Conservation (phyloP, 2,113 vertebrate genomes). For the Saccopteryx leptura region DNA sequence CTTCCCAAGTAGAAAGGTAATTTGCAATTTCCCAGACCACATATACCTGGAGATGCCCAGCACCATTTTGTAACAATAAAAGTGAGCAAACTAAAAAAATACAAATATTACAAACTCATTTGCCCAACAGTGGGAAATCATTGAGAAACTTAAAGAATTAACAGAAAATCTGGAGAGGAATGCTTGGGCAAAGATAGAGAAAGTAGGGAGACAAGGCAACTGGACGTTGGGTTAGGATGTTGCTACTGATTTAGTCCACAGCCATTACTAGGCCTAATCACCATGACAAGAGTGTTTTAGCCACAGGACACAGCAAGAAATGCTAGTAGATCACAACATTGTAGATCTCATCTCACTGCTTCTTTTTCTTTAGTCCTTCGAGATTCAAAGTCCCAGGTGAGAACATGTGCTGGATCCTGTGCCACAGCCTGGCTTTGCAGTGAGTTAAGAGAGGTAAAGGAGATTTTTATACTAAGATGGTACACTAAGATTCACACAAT, state of each 20-base stretch:
- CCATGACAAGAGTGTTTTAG: background rate
- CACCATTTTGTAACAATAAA: too few relatives aligned
- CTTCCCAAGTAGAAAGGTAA: too few relatives aligned
- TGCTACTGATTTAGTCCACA: background rate
- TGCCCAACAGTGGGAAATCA: background rate
- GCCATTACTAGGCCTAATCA: background rate
- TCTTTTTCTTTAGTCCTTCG: constrained; percentile 17
- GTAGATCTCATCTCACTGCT: background rate
- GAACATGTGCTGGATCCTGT: background rate
- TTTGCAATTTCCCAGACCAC: too few relatives aligned
- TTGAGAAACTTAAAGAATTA: constrained; percentile 5
- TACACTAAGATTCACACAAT: background rate
- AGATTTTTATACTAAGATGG: background rate
- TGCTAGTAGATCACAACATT: background rate
- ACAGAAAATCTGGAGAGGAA: background rate
- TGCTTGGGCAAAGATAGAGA: background rate
- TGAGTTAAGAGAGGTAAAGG: background rate
- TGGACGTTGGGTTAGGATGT: background rate
- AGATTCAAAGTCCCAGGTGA: background rate
- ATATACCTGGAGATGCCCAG: too few relatives aligned
- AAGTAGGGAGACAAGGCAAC: background rate
- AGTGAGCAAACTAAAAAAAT: too few relatives aligned
- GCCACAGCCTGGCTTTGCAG: background rate
- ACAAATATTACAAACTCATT: too few relatives aligned
- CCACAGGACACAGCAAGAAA: background rate